phyloP scores from a whole-genome alignment of 2,888 invertebrate species.

The Aspidapion aeneum region DNA sequence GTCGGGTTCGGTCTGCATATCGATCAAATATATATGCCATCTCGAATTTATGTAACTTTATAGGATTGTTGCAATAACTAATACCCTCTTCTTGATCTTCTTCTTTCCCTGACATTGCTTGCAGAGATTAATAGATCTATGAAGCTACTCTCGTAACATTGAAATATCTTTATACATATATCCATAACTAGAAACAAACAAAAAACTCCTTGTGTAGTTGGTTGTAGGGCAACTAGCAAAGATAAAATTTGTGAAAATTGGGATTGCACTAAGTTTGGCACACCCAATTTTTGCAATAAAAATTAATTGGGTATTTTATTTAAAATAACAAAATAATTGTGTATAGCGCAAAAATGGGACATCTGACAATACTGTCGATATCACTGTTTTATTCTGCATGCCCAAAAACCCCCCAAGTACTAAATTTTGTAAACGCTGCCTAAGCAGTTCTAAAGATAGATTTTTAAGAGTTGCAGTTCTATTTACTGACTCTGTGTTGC shows the following conservation, averaged over 20 bases:
- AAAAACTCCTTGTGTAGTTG: neutral
- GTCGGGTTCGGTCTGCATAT: too few relatives aligned
- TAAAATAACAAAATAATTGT: neutral
- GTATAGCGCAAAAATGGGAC: neutral
- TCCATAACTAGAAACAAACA: conserved; percentile 2
- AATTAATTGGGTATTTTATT: neutral
- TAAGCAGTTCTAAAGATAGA: too few relatives aligned
- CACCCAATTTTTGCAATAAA: neutral
- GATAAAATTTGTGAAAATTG: neutral
- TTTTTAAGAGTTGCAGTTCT: neutral
- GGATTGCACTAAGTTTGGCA: neutral
- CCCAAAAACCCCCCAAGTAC: neutral
- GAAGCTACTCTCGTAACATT: conserved; percentile 13
- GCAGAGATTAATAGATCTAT: conserved; percentile 16
- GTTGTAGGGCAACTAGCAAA: neutral
- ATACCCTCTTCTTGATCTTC: too few relatives aligned
- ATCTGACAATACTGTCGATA: neutral
- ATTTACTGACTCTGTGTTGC: too few relatives aligned
- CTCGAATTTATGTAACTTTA: neutral
- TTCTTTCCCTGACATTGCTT: conserved; percentile 16
- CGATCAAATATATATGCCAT: too few relatives aligned
- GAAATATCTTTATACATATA: conserved; percentile 1
- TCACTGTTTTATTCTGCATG: neutral
- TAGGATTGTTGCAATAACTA: too few relatives aligned
- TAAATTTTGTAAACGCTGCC: too few relatives aligned